These are phyloP conservation scores for Sepiola atlantica DNA, from an alignment of 2,888 invertebrate genomes.

Conservation along the genomic window DNA sequence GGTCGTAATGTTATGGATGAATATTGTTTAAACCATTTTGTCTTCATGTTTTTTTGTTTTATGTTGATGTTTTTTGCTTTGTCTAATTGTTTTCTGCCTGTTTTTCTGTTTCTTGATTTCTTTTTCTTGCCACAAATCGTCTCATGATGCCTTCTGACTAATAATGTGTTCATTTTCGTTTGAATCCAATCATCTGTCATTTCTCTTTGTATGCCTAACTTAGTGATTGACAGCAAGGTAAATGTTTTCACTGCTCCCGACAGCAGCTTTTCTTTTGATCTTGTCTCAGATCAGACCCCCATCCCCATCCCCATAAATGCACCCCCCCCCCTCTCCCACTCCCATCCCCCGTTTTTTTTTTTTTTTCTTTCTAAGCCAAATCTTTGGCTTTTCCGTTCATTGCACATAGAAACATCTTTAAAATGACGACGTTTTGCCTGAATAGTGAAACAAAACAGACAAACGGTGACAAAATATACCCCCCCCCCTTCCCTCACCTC, in stretches of 20 bases:
- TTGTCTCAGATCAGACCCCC: background rate
- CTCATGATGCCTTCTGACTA: constrained; percentile 22
- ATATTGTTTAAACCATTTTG: no score
- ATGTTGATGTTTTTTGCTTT: constrained; percentile 8
- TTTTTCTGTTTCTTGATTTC: background rate
- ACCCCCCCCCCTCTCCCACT: fast-evolving
- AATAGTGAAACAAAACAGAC: no score
- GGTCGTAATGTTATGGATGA: no score
- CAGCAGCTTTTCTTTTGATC: constrained; percentile 43
- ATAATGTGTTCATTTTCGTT: constrained; percentile 42
- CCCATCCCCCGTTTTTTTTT: no score
- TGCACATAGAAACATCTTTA: no score
- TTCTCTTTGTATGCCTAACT: constrained; percentile 45
- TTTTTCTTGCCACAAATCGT: background rate
- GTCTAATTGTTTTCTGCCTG: background rate
- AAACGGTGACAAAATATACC: no score
- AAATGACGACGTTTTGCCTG: no score
- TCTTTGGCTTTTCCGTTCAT: no score
- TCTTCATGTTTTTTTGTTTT: constrained; percentile 36
- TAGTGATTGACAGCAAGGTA: constrained; percentile 46
- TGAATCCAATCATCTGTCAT: constrained; percentile 38
- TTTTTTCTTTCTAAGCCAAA: background rate
- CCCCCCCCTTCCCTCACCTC: no score
- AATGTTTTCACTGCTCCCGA: constrained; percentile 40
- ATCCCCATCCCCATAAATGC: no score